phyloP scores from a whole-genome alignment of 2,888 invertebrate species.

The Drosophila tripunctata region DNA sequence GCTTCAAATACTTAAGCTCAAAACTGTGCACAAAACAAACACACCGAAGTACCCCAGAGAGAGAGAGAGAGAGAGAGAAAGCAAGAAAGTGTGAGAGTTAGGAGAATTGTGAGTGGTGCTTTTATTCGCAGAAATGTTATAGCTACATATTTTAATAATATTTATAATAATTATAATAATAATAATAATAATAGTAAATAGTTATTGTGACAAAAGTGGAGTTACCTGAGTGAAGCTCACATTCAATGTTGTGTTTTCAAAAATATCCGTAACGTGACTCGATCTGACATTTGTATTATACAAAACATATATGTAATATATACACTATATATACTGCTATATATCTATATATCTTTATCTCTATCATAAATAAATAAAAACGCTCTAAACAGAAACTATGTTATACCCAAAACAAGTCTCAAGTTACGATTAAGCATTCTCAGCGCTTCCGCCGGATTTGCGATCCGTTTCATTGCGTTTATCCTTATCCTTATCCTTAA shows the following conservation, averaged over 20 bases:
- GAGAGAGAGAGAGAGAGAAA: background rate
- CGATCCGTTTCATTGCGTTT: background rate
- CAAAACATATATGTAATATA: conserved; percentile 34
- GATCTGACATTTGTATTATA: conserved; percentile 53
- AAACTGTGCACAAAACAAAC: conserved; percentile 50
- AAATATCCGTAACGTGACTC: conserved; percentile 34
- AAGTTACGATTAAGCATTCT: background rate
- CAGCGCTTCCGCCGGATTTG: background rate
- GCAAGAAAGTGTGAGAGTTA: background rate
- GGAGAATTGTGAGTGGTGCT: conserved; percentile 56
- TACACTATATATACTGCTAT: conserved; percentile 39
- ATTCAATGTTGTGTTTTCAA: conserved; percentile 46
- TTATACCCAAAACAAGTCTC: background rate
- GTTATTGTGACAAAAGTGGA: conserved; percentile 39
- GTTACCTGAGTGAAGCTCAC: conserved; percentile 44
- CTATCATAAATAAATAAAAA: conserved; percentile 31
- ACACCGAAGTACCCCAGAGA: conserved; percentile 24
- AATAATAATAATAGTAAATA: conserved; percentile 45
- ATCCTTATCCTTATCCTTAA: background rate
- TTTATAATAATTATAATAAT: no score
- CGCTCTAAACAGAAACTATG: conserved; percentile 4
- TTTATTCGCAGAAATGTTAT: conserved; percentile 37
- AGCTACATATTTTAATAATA: conserved; percentile 38
- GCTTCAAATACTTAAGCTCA: conserved; percentile 52
- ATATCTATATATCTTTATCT: conserved; percentile 22